A percentile compares a stretch with the other conserved stretches of the same genome.
Conservation (phyloP, 2,113 vertebrate species). For the Mungos mungo region DNA sequence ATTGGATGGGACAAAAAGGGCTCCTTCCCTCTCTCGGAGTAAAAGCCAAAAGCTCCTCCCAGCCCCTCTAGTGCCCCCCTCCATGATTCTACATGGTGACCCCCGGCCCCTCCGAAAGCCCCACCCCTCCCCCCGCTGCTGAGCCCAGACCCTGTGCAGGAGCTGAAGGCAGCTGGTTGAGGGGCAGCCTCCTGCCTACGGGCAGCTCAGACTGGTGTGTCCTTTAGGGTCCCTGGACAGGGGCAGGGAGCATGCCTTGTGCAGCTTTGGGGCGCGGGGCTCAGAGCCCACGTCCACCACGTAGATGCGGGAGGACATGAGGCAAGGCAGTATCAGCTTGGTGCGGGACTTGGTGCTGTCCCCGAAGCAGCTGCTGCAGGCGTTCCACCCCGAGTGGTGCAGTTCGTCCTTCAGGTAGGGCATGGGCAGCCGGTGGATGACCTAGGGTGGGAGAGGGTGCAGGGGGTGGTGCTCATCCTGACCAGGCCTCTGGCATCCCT, state of each 20-base stretch:
- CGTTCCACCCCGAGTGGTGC: slow-evolving; percentile 96
- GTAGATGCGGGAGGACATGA: slow-evolving; percentile 94
- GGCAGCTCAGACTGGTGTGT: background rate
- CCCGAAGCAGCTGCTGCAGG: slow-evolving; percentile 95
- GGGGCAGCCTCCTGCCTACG: background rate
- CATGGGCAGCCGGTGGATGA: slow-evolving; percentile 95
- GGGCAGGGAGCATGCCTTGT: slow-evolving; percentile 86
- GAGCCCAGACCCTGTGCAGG: background rate
- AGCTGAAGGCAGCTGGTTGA: background rate
- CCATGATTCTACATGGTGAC: background rate
- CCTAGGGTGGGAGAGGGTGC: slow-evolving; percentile 78
- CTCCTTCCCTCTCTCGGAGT: background rate
- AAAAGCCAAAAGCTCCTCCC: background rate
- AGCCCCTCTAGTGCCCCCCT: background rate
- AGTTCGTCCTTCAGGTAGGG: slow-evolving; percentile 92
- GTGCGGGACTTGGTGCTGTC: slow-evolving; percentile 88
- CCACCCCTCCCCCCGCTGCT: background rate
- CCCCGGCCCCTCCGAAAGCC: background rate
- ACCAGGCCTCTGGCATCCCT: background rate
- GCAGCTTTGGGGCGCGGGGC: slow-evolving; percentile 85
- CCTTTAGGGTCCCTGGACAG: background rate
- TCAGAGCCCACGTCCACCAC: slow-evolving; percentile 90
- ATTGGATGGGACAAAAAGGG: background rate
- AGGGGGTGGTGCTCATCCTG: accelerated
- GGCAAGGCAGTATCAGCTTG: slow-evolving; percentile 90